Conservation (phyloP, 92 coral and sea anemone species). For the Porites divaricata region DNA sequence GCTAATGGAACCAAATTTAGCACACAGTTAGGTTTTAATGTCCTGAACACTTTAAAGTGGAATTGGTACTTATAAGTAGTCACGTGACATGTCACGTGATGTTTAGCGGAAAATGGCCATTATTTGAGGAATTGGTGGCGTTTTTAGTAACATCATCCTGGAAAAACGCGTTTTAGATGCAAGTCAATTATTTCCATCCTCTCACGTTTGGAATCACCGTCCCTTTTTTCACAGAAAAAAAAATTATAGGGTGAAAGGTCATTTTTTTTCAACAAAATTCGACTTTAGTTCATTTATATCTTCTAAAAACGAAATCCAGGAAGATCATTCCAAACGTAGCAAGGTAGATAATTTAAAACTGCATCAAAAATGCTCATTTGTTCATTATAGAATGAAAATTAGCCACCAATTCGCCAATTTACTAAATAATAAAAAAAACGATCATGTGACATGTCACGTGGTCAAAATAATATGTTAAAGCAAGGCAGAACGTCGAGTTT, state of each 20-base stretch:
- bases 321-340: no score
- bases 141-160: neutral
- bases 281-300: no score
- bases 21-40: slow-evolving; percentile 9
- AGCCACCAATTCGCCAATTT: neutral
- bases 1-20: slow-evolving; percentile 15
- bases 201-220: neutral
- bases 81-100: slow-evolving; percentile 2
- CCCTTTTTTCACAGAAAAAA: slow-evolving; percentile 1
- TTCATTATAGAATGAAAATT: neutral
- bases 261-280: no score
- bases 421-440: neutral
- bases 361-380: neutral
- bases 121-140: neutral
- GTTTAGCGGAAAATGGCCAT: neutral
- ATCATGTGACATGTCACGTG: neutral
- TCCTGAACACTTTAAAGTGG: neutral
- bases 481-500: neutral
- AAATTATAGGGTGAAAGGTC: slow-evolving; percentile 25
- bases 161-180: slow-evolving; percentile 7
- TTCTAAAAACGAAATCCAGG: no score
- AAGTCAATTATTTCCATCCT: neutral
- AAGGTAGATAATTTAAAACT: no score
- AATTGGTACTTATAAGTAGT: neutral
- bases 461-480: neutral